Percentiles rank a stretch among this genome's conserved stretches.
Evolutionary conservation across 2,888 invertebrate species (phyloP).

Genomic region (Unio pictorum): DNA sequence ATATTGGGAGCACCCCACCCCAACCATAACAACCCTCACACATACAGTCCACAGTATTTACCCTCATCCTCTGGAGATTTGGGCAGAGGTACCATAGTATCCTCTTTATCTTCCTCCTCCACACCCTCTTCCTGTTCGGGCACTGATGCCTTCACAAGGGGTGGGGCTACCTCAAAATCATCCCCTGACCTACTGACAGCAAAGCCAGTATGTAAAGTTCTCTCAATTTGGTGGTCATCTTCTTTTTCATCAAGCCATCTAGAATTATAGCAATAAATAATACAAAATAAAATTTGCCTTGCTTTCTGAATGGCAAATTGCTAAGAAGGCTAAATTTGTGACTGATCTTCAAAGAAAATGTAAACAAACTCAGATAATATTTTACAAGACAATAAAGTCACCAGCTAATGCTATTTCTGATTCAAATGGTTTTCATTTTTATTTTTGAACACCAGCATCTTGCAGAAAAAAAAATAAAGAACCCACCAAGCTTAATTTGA

Average conservation of each 20-base stretch:
- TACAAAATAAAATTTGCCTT: background rate
- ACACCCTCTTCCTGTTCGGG: slow-evolving; percentile 1
- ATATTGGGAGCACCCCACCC: too few relatives aligned
- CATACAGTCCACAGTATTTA: too few relatives aligned
- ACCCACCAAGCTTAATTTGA: too few relatives aligned
- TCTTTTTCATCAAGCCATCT: slow-evolving; percentile 69
- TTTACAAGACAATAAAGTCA: too few relatives aligned
- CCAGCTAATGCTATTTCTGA: too few relatives aligned
- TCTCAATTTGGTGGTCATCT: slow-evolving; percentile 61
- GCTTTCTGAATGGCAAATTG: background rate
- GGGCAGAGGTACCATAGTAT: background rate
- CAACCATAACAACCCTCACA: too few relatives aligned
- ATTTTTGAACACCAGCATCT: too few relatives aligned
- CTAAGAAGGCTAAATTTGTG: background rate
- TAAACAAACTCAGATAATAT: too few relatives aligned
- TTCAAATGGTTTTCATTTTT: too few relatives aligned
- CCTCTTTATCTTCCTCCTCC: background rate
- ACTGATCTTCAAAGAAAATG: background rate
- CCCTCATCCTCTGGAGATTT: too few relatives aligned
- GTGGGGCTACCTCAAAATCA: background rate
- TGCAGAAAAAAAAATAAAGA: too few relatives aligned
- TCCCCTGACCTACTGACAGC: too few relatives aligned
- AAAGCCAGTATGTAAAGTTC: slow-evolving; percentile 37
- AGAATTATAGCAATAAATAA: slow-evolving; percentile 1
- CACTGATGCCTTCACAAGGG: background rate